These are phyloP conservation scores for Luperina testacea DNA, from an alignment of 2,888 invertebrate species.

Conservation along the genomic window DNA sequence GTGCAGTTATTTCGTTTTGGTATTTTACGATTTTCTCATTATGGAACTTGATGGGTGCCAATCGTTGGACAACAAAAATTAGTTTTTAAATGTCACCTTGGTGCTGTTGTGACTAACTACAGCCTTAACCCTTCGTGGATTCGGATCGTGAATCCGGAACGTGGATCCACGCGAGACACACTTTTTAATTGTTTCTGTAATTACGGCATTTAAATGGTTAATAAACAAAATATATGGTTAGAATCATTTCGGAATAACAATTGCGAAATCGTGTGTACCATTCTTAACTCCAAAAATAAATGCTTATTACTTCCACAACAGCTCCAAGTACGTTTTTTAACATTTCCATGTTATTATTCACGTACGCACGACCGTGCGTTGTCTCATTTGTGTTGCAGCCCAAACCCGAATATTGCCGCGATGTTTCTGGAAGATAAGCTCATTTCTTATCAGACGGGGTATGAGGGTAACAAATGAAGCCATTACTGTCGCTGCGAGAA, in stretches of 20 bases:
- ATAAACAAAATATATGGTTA: neutral
- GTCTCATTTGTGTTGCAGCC: conserved; percentile 71
- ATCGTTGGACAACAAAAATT: neutral
- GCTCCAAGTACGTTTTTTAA: conserved; percentile 12
- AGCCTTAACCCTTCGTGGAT: neutral
- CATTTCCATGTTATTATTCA: conserved; percentile 27
- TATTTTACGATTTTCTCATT: neutral
- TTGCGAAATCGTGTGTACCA: neutral
- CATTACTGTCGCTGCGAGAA: conserved; percentile 70
- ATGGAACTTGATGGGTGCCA: neutral
- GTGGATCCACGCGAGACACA: too few species aligned
- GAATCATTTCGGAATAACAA: neutral
- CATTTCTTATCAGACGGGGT: conserved; percentile 78
- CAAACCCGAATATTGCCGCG: conserved; percentile 73
- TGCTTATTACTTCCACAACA: neutral
- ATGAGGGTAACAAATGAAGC: conserved; percentile 74
- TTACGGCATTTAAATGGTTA: too few species aligned
- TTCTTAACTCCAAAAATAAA: neutral
- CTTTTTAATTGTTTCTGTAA: too few species aligned
- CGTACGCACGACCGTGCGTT: conserved; percentile 17
- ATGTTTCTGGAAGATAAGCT: conserved; percentile 80
- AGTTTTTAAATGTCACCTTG: neutral
- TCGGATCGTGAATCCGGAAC: too few species aligned
- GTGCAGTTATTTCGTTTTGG: neutral
- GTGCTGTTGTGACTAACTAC: neutral